Evolutionary conservation across 2,888 invertebrate genomes (phyloP).

Genomic region (Himalopsyche anomala): DNA sequence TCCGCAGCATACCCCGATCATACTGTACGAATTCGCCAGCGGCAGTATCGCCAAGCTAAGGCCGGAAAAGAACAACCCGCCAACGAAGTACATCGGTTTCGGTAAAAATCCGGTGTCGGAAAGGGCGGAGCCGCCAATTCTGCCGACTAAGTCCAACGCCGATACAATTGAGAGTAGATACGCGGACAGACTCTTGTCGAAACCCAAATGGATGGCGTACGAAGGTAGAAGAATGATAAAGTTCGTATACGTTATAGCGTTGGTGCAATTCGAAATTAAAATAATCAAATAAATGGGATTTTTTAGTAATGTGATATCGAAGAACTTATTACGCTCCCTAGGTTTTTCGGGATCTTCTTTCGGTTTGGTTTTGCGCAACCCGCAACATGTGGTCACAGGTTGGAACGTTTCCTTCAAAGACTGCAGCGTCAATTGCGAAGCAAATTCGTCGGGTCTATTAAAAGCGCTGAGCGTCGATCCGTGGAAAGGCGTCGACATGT

Average conservation of each 20-base stretch:
- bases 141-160: conserved; percentile 86
- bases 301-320: conserved; percentile 84
- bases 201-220: conserved; percentile 84
- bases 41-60: conserved; percentile 85
- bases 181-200: conserved; percentile 83
- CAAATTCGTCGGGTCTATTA: conserved; percentile 86
- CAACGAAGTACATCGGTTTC: conserved; percentile 89
- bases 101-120: conserved; percentile 87
- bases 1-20: conserved; percentile 83
- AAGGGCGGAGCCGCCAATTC: conserved; percentile 90
- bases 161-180: conserved; percentile 88
- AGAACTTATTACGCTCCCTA: conserved; percentile 80
- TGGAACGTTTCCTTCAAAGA: conserved; percentile 80
- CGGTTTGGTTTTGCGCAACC: conserved; percentile 71
- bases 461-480: conserved; percentile 88
- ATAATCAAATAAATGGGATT: conserved; percentile 90
- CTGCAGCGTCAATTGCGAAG: conserved; percentile 86
- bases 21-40: conserved; percentile 79
- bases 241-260: conserved; percentile 91
- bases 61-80: conserved; percentile 87
- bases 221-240: conserved; percentile 89
- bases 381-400: conserved; percentile 73
- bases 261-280: conserved; percentile 89
- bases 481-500: conserved; percentile 90
- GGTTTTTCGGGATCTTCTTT: conserved; percentile 69